Percentiles rank a stretch among this genome's conserved stretches.
Evolutionary conservation across 2,113 vertebrate genomes (phyloP).

Genomic region (Scopus umbretta): DNA sequence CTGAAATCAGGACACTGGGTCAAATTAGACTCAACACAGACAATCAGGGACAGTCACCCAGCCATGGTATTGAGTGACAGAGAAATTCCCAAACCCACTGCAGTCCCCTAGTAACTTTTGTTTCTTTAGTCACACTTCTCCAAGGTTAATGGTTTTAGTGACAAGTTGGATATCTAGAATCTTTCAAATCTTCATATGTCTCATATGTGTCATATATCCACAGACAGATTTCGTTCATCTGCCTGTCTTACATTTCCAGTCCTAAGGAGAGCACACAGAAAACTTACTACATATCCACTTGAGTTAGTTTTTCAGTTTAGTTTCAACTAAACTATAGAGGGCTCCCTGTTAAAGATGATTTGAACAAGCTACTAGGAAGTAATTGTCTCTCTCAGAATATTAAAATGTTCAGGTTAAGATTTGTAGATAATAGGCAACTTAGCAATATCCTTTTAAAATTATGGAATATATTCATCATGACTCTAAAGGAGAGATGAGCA

Average conservation of each 20-base stretch:
- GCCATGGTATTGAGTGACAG: accelerated
- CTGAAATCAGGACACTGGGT: too few species aligned
- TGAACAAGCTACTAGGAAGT: neutral
- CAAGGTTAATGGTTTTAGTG: neutral
- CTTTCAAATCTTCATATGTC: neutral
- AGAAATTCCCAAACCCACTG: neutral
- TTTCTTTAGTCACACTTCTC: neutral
- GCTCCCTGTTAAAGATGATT: neutral
- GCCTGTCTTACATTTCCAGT: neutral
- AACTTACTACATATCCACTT: neutral
- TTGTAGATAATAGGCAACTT: neutral
- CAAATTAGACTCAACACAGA: neutral
- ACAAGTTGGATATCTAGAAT: neutral
- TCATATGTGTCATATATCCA: neutral
- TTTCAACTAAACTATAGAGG: neutral
- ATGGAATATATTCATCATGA: neutral
- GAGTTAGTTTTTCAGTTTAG: neutral
- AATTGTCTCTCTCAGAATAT: neutral
- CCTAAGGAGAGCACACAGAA: neutral
- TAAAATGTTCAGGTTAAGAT: neutral
- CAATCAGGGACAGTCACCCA: neutral
- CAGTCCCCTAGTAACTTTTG: neutral
- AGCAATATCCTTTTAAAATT: neutral
- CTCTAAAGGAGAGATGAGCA: neutral
- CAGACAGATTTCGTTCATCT: neutral